Conservation (phyloP, 2,113 vertebrate species). For the Amphilophus citrinellus region DNA sequence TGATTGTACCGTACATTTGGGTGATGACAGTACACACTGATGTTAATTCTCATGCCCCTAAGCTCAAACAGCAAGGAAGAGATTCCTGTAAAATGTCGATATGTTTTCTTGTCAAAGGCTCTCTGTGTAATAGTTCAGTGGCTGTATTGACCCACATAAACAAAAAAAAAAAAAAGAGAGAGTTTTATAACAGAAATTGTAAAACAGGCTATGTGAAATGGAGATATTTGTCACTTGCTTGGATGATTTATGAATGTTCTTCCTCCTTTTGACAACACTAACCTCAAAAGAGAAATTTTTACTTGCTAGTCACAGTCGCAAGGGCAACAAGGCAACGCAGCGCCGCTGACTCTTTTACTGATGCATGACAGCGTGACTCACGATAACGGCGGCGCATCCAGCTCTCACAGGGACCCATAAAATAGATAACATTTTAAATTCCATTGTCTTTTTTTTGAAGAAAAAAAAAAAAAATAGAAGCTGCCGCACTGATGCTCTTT, state of each 20-base stretch:
- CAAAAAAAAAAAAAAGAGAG: not conserved
- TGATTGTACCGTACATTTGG: constrained; percentile 9
- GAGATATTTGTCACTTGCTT: constrained; percentile 43
- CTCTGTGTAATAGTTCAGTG: constrained; percentile 6
- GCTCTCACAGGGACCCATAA: constrained; percentile 20
- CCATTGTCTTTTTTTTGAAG: constrained; percentile 25
- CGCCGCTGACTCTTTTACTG: constrained; percentile 29
- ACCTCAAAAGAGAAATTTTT: constrained; percentile 48
- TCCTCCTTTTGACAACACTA: constrained; percentile 30
- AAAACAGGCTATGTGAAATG: constrained; percentile 20
- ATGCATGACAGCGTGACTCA: constrained; percentile 29
- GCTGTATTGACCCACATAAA: constrained; percentile 2
- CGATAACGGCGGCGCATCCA: constrained; percentile 29
- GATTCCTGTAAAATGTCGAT: not conserved
- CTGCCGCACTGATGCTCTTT: constrained; percentile 53
- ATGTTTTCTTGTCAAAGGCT: constrained; percentile 1
- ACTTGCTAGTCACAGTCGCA: constrained; percentile 42
- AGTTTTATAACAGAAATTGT: not conserved
- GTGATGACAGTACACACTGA: not conserved
- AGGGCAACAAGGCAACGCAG: constrained; percentile 22
- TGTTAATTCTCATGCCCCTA: not conserved
- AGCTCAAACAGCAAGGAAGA: not conserved
- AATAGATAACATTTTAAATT: constrained; percentile 47
- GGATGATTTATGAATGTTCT: constrained; percentile 57
- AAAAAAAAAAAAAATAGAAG: constrained; percentile 30